Evolutionary conservation across 1,140 invertebrate genomes (phyloP).

Genomic region (Lysiphlebus fabarum): DNA sequence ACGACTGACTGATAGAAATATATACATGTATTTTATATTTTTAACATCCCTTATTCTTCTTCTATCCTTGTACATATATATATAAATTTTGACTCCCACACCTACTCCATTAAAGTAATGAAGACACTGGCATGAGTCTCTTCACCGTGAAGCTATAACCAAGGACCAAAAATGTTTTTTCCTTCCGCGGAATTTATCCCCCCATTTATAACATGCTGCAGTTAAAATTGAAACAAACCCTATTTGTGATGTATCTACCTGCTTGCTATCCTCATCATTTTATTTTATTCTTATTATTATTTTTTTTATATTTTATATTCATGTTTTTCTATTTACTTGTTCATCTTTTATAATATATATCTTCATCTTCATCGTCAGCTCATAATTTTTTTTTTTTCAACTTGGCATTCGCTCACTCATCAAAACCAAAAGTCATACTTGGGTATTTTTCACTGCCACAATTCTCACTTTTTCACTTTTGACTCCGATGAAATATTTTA

Average conservation of each 20-base stretch:
- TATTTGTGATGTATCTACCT: conserved; percentile 18
- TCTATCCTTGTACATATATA: background rate
- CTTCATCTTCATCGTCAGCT: too few species aligned
- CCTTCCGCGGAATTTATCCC: conserved; percentile 50
- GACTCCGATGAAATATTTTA: conserved; percentile 19
- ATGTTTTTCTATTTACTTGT: background rate
- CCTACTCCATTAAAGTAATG: conserved; percentile 54
- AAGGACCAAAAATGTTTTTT: background rate
- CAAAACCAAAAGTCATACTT: background rate
- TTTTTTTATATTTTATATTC: background rate
- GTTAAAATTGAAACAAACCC: conserved; percentile 49
- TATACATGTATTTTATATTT: too few species aligned
- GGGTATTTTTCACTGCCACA: conserved; percentile 24
- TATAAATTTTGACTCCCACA: conserved; percentile 32
- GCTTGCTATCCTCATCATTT: background rate
- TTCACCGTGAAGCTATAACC: conserved; percentile 28
- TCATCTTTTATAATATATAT: too few species aligned
- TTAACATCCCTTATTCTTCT: conserved; percentile 1
- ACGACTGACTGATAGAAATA: background rate
- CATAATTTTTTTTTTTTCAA: too few species aligned
- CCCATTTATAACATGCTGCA: conserved; percentile 25
- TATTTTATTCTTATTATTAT: conserved; percentile 8
- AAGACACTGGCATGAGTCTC: conserved; percentile 41
- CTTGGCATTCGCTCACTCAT: too few species aligned
- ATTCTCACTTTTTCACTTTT: background rate